Conservation (phyloP, 2,797 vertebrate genomes). For the Cottoperca gobio region DNA sequence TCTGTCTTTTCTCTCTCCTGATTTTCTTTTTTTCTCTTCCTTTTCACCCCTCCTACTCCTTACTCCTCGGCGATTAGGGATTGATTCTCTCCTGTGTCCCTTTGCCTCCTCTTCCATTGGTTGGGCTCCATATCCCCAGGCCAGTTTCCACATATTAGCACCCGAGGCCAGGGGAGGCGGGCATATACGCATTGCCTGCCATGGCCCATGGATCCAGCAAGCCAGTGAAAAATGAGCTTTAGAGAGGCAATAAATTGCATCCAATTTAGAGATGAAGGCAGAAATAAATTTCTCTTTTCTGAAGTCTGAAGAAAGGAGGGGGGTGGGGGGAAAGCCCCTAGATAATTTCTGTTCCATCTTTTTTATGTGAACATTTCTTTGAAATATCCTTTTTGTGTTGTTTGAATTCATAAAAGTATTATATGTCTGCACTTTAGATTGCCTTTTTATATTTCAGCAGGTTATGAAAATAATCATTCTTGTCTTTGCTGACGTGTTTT, state of each 20-base stretch:
- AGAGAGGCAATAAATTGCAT: conserved; percentile 91
- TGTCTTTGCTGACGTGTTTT: conserved; percentile 78
- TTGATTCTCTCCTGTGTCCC: conserved; percentile 84
- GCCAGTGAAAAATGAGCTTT: conserved; percentile 90
- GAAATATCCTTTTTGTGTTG: conserved; percentile 82
- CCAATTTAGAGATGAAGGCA: conserved; percentile 91
- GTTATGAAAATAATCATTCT: conserved; percentile 86
- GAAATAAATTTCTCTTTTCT: conserved; percentile 90
- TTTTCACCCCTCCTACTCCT: conserved; percentile 60
- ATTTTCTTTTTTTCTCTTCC: conserved; percentile 38
- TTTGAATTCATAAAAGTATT: conserved; percentile 84
- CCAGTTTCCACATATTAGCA: conserved; percentile 88
- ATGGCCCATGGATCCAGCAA: conserved; percentile 82
- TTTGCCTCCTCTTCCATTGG: conserved; percentile 82
- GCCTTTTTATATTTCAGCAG: conserved; percentile 80
- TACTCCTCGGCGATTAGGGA: conserved; percentile 82
- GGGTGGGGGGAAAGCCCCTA: conserved; percentile 71
- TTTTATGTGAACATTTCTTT: conserved; percentile 82
- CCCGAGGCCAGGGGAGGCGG: conserved; percentile 85
- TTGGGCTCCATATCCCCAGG: conserved; percentile 82
- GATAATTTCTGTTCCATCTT: conserved; percentile 82
- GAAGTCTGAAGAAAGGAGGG: conserved; percentile 86
- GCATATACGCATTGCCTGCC: conserved; percentile 87
- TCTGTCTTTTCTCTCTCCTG: conserved; percentile 68
- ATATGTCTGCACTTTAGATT: conserved; percentile 74